A percentile compares a stretch with the other conserved stretches of the same genome.
These are phyloP conservation scores for Campylomormyrus numenius DNA, from an alignment of 2,113 vertebrate species.

Conservation along the genomic window DNA sequence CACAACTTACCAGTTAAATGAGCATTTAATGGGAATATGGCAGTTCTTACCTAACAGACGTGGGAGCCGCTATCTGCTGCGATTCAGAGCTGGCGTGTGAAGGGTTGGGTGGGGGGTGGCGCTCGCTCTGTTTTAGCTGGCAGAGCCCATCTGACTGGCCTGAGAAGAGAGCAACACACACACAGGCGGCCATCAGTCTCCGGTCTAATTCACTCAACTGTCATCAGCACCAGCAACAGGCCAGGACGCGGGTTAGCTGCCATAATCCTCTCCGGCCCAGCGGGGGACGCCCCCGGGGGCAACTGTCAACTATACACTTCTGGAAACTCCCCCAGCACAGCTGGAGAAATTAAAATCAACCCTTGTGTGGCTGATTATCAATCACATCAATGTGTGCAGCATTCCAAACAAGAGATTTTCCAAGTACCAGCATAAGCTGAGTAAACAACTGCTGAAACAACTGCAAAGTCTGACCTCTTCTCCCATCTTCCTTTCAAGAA, in stretches of 20 bases:
- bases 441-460: neutral
- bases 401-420: neutral
- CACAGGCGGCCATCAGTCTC: constrained; percentile 41
- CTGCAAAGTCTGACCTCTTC: neutral
- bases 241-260: neutral
- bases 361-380: neutral
- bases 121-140: constrained; percentile 32
- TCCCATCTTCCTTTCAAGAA: neutral
- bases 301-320: neutral
- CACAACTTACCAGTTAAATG: neutral
- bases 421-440: neutral
- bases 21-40: neutral
- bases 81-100: neutral
- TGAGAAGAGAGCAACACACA: constrained; percentile 41
- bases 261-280: neutral
- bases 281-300: neutral
- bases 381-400: neutral
- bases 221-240: constrained; percentile 55
- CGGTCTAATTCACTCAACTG: constrained; percentile 50
- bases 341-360: neutral
- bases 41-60: neutral
- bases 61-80: neutral
- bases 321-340: neutral
- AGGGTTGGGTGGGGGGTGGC: neutral
- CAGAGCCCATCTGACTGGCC: constrained; percentile 46